Evolutionary conservation across 2,113 vertebrate genomes (phyloP).

Genomic region (Tragelaphus imberbis): DNA sequence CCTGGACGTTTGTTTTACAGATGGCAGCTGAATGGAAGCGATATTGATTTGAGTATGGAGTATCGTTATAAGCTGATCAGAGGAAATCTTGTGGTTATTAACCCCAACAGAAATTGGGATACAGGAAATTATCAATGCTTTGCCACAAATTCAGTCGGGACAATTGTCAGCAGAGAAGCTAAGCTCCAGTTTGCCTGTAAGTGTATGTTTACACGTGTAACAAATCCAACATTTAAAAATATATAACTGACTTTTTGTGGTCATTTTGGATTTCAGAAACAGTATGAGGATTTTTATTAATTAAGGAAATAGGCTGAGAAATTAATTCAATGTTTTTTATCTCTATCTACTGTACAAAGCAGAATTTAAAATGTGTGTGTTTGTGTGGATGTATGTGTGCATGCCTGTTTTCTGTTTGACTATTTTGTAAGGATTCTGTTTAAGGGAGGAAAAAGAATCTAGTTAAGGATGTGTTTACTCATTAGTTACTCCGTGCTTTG

Average conservation of each 20-base stretch:
- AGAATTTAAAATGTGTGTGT: not conserved
- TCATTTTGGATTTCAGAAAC: not conserved
- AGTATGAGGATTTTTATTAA: not conserved
- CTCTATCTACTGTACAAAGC: not conserved
- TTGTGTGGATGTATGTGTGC: not conserved
- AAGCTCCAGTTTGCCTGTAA: constrained; percentile 89
- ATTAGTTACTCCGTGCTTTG: not conserved
- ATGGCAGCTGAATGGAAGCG: constrained; percentile 90
- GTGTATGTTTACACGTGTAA: constrained; percentile 49
- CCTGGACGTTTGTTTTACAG: constrained; percentile 80
- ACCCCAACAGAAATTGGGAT: constrained; percentile 85
- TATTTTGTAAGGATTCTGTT: not conserved
- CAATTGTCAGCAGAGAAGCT: constrained; percentile 84
- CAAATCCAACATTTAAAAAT: not conserved
- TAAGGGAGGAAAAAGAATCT: not conserved
- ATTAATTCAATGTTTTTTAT: not conserved
- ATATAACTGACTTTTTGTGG: not conserved
- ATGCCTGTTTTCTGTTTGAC: not conserved
- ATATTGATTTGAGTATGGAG: constrained; percentile 83
- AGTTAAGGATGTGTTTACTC: not conserved
- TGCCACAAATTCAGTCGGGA: constrained; percentile 82
- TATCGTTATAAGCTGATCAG: constrained; percentile 83
- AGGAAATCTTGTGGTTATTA: constrained; percentile 85
- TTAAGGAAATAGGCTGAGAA: not conserved
- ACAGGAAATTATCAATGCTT: constrained; percentile 85